These are phyloP conservation scores for Nebria ingens DNA, from an alignment of 1,140 invertebrate species.

Conservation along the genomic window DNA sequence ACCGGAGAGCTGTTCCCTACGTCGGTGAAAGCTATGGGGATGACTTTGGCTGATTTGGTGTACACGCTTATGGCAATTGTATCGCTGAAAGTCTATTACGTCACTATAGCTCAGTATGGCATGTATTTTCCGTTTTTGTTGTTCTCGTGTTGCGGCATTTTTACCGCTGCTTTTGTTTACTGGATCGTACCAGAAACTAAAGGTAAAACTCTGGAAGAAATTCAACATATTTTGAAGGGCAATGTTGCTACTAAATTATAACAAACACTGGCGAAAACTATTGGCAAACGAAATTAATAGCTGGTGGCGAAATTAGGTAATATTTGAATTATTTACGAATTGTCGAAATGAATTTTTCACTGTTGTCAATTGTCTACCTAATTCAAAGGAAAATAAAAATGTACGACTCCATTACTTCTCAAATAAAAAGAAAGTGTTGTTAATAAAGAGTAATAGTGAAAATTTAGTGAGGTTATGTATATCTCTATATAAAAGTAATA, in stretches of 20 bases:
- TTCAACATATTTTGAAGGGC: slow-evolving; percentile 39
- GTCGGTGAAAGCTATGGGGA: slow-evolving; percentile 36
- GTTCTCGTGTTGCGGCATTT: slow-evolving; percentile 47
- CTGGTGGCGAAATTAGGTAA: no score
- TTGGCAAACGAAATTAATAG: no score
- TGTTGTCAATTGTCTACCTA: no score
- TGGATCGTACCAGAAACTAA: slow-evolving; percentile 67
- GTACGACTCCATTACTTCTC: no score
- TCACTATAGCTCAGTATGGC: slow-evolving; percentile 38
- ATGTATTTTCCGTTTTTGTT: slow-evolving; percentile 52
- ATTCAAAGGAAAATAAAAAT: no score
- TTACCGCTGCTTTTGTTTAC: slow-evolving; percentile 49
- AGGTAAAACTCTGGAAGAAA: slow-evolving; percentile 62
- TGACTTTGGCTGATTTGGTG: slow-evolving; percentile 18
- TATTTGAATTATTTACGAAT: no score
- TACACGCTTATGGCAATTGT: slow-evolving; percentile 42
- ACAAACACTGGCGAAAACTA: neutral
- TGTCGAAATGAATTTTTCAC: no score
- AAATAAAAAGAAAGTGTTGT: no score
- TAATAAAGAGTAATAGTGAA: no score
- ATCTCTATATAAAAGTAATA: no score
- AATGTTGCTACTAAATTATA: neutral
- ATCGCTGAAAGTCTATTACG: slow-evolving; percentile 52
- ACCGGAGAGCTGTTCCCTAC: slow-evolving; percentile 51
- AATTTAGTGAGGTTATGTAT: no score